Percentiles rank a stretch among this genome's conserved stretches.
Evolutionary conservation across 2,888 invertebrate species (phyloP).

Genomic region (Phania funesta): DNA sequence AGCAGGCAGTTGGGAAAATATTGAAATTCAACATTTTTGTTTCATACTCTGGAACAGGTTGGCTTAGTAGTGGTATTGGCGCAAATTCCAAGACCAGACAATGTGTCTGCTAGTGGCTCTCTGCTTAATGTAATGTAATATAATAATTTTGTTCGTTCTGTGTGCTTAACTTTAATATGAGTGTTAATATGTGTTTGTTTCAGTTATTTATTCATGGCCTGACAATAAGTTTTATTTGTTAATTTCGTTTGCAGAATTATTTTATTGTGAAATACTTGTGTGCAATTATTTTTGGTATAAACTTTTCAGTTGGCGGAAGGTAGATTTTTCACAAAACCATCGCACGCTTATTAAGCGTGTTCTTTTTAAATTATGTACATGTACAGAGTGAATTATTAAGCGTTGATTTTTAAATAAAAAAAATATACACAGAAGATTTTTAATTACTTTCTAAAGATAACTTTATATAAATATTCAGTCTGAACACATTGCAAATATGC

Average conservation of each 20-base stretch:
- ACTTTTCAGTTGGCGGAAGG: no score
- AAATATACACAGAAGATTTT: no score
- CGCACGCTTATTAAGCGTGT: no score
- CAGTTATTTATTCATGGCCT: constrained; percentile 33
- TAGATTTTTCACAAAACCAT: no score
- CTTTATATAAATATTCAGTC: no score
- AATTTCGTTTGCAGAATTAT: background rate
- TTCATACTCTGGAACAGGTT: background rate
- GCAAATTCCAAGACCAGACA: background rate
- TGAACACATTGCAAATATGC: no score
- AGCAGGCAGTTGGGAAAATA: background rate
- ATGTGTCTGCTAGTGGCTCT: constrained; percentile 14
- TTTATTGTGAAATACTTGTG: background rate
- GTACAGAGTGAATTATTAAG: no score
- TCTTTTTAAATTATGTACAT: no score
- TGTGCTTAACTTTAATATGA: background rate
- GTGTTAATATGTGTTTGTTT: background rate
- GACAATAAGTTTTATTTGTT: background rate
- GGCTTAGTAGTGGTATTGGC: background rate
- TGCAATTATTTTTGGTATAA: no score
- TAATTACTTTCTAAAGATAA: no score
- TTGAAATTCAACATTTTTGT: background rate
- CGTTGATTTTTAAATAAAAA: no score
- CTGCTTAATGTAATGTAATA: background rate
- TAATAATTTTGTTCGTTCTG: background rate